Base-by-base conservation (phyloP, 2,113 vertebrate genomes). In the Polyodon spathula region DNA sequence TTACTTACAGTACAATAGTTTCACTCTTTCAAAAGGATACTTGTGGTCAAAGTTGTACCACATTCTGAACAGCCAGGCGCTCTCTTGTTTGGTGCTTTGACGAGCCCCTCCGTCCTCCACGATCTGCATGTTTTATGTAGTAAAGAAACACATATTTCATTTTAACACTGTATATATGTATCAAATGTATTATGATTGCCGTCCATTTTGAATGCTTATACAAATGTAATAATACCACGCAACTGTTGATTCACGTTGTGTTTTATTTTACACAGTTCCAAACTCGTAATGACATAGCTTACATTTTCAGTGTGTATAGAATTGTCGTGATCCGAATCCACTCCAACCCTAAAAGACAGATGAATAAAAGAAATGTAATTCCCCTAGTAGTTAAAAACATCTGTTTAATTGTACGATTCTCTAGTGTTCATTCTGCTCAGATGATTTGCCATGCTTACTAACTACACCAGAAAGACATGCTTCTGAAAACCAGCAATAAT, bases 1-100 rank as follows among this genome's bases (percentile, higher is more conserved):
- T 54, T 54, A 27, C n/a, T 12, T 16, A 17, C 5, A 16, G 5
- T 16, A 54, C 4, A 50, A 14, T 12, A 9, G 11, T 4, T 4
- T 12, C 6, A 12, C 4, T n/a, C 11, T 50, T 50, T 50, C 17
- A 6, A 67, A 93, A 99, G 92, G 96, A 99, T 99, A 97, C 94
- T 99, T 98, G 84, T 97, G 94, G 79, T 99, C 96, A 0, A 99
- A 99, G 86, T 92, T 99, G 88, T 98, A 99, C 96, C 96, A 99
- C 64, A 97, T 88, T 66, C 93, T 90, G 76, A 99, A 99, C 1
- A 97, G 85, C 95, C 95, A 99, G 66, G 92, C 96, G 4, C 96
- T 98, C 63, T 99, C 95, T 4, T 94, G 87, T 79, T 95, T 97
- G 4, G 95, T 98, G 64, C 87, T 96, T 69, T 88, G 90, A 71